Evolutionary conservation across 2,797 vertebrate genomes (phyloP), one percentile per base, ranked within the genome.

Genomic region (Lophius americanus): DNA sequence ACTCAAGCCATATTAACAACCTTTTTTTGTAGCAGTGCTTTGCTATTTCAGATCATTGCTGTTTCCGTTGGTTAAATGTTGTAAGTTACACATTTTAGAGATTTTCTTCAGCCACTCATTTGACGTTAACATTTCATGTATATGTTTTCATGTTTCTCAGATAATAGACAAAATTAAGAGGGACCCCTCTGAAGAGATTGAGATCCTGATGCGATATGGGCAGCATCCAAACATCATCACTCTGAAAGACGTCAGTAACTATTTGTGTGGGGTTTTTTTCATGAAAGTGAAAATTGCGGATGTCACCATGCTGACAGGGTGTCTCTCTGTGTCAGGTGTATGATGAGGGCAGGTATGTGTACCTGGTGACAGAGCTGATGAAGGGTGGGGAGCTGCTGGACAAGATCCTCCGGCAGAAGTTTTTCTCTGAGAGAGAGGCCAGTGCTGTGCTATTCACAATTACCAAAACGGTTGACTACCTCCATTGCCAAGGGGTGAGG

Each of bases 151-250:
- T 59, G 3, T 83, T 33, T 35, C 13, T 68, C 76, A 99, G 97
- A 98, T 99, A 80, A 99, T 98, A 86, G 97, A 98, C 90, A 99
- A 98, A 94, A 96, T 95, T 87, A 99, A 99, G 83, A 92, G 96
- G 76, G 97, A 99, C 80, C 97, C 97, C 0, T 98, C 97, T 2
- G 98, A 99, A 90, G 97, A 99, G 92, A 98, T 96, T 0, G 97
- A 99, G 85, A 98, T 99, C 90, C 91, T 98, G 70, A 98, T 98
- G 96, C 93, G 95, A 82, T 98, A 98, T 9, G 96, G 96, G 71
- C 96, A 99, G 53, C 97, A 98, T 73, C 97, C 96, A 49, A 99
- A 99, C 85, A 98, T 99, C 90, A 98, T 98, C 85, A 98, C 97
- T 39, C 91, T 99, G 68, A 99, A 99, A 89, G 97, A 99, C 78